Conservation (phyloP, 2,888 invertebrate species). For the Protodeltote pygarga region DNA sequence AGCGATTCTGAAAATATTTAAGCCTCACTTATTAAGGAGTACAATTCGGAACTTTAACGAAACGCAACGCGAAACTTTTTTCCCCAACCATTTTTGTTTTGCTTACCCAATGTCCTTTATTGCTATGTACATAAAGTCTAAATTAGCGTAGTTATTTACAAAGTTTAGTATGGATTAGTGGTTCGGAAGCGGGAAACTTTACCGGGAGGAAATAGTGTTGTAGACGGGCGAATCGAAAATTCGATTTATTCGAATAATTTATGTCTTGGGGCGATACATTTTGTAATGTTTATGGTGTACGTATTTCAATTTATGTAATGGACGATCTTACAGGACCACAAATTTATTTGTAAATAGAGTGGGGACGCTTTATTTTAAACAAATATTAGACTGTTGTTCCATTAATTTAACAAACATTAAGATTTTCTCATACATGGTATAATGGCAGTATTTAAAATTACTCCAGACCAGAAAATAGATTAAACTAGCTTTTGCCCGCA, state of each 20-base stretch:
- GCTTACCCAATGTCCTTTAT: constrained; percentile 49
- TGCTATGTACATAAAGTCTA: constrained; percentile 56
- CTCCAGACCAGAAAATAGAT: too few relatives aligned
- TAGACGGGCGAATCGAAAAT: constrained; percentile 17
- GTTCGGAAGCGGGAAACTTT: constrained; percentile 58
- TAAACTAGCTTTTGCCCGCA: too few relatives aligned
- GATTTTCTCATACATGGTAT: too few relatives aligned
- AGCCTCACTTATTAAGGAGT: constrained; percentile 58
- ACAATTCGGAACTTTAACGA: constrained; percentile 57
- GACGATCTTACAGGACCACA: too few relatives aligned
- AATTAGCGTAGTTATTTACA: constrained; percentile 62
- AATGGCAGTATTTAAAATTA: too few relatives aligned
- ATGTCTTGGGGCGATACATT: constrained; percentile 23
- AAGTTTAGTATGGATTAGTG: constrained; percentile 73
- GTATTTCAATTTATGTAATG: constrained; percentile 9
- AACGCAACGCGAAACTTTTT: constrained; percentile 43
- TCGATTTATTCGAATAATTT: constrained; percentile 36
- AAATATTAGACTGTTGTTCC: too few relatives aligned
- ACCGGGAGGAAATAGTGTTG: constrained; percentile 45
- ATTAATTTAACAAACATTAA: too few relatives aligned
- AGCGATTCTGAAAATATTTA: constrained; percentile 51
- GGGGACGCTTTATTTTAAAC: too few relatives aligned
- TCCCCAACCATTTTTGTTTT: constrained; percentile 31
- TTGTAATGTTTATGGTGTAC: constrained; percentile 26
- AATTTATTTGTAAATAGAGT: too few relatives aligned